Conservation (phyloP, 2,888 invertebrate genomes). For the Metalampra italica region DNA sequence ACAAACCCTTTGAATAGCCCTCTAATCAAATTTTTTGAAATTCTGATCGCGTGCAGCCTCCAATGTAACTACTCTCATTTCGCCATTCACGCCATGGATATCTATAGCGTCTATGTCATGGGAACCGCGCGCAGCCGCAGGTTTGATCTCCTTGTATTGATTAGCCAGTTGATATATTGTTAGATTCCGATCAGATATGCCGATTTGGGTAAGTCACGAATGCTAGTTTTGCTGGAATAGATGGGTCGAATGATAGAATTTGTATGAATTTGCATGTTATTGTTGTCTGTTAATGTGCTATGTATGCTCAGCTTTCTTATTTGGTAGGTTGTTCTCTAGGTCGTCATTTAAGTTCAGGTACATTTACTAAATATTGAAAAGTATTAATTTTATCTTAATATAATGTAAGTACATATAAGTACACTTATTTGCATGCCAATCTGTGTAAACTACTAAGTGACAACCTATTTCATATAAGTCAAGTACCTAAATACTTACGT, state of each 20-base stretch:
- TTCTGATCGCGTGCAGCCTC: slow-evolving; percentile 13
- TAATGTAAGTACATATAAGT: no score
- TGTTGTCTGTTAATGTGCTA: background rate
- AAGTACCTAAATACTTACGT: no score
- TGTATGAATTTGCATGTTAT: slow-evolving; percentile 4
- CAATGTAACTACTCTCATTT: slow-evolving; percentile 34
- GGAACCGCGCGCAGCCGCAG: slow-evolving; percentile 36
- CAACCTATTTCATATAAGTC: no score
- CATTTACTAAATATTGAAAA: no score
- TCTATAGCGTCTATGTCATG: slow-evolving; percentile 49
- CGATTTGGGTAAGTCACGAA: slow-evolving; percentile 39
- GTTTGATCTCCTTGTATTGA: slow-evolving; percentile 45
- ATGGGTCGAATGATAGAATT: slow-evolving; percentile 9
- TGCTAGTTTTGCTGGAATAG: slow-evolving; percentile 16
- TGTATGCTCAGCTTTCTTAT: background rate
- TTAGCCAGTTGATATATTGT: slow-evolving; percentile 49
- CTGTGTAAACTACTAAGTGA: no score
- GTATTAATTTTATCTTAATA: no score
- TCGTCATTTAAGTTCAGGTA: no score
- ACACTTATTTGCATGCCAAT: no score
- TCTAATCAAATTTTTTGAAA: background rate
- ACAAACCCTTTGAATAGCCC: no score
- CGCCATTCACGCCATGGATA: slow-evolving; percentile 32
- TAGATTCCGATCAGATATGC: slow-evolving; percentile 43
- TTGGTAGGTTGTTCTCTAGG: no score